Evolutionary conservation across 2,888 invertebrate genomes (phyloP), one percentile per base, ranked within the genome.

Genomic region (Sesamia inferens): DNA sequence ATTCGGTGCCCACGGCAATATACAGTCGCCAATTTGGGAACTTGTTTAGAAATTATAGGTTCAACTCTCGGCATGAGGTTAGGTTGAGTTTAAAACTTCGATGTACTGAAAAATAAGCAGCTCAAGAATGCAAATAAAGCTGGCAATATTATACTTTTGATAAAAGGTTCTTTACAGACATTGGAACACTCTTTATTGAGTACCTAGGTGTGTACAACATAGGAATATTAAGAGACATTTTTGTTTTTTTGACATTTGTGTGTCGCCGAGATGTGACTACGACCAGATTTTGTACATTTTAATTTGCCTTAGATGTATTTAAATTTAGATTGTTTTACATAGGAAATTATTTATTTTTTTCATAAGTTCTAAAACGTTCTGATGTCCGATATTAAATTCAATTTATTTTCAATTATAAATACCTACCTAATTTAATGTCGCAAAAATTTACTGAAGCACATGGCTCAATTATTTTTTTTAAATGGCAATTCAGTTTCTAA

Each of bases 21-120:
- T 92, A 90, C 92, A 92, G 93, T 93, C 93, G 95, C 94, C 95
- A 95, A 95, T 96, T 96, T 96, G 87, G 91, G 92, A 95, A 95
- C 96, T 94, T 90, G 96, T 95, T 96, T 95, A 95, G 95, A 96
- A 96, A 96, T 96, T 96, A 96, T 94, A 96, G 94, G 95, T 95
- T 93, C 92, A 94, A 90, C 84, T 88, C 88, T 85, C 77, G 87
- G 87, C 87, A 87, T 85, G 90, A 90, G 91, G 91, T 92, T 92
- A 93, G 90, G 88, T 82, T 87, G 82, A 87, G 86, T 87, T 90
- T 88, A 85, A 86, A 88, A 83, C 83, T 57, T 70, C 74, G 39
- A 61, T 63, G 74, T 78, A 84, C 79, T 78, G 77, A 80, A 79
- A 81, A 84, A 84, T 84, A 76, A 85, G 55, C 48, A 74, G 59